Evolutionary conservation across 1,140 invertebrate genomes (phyloP).

Genomic region (Antheraea pernyi): DNA sequence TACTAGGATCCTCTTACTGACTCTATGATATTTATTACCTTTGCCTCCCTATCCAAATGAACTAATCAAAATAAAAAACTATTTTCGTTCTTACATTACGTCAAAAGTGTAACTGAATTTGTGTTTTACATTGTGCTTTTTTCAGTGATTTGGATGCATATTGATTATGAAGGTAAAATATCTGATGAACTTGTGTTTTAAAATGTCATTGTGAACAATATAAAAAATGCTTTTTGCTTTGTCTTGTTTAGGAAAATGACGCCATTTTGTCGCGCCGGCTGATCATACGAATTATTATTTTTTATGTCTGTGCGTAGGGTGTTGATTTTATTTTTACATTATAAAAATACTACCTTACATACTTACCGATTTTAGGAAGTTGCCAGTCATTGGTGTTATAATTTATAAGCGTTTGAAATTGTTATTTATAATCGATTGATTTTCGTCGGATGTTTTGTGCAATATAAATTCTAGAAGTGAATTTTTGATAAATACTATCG

Average conservation of each 20-base stretch:
- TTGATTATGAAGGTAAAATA: constrained; percentile 39
- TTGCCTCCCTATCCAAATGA: constrained; percentile 14
- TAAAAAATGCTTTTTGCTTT: constrained; percentile 29
- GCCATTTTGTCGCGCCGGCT: constrained; percentile 78
- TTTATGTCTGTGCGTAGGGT: constrained; percentile 17
- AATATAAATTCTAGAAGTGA: not conserved
- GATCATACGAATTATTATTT: constrained; percentile 68
- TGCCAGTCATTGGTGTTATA: not conserved
- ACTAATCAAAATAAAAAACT: constrained; percentile 28
- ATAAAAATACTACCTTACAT: not conserved
- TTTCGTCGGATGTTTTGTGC: not conserved
- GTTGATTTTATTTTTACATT: not conserved
- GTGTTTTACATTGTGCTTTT: constrained; percentile 52
- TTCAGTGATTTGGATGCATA: constrained; percentile 39
- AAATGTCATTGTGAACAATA: not conserved
- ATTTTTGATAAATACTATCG: not conserved
- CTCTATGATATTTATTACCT: not conserved
- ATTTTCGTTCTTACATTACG: constrained; percentile 70
- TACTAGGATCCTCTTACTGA: no score
- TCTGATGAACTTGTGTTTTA: constrained; percentile 14
- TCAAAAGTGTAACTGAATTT: constrained; percentile 70
- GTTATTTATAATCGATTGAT: not conserved
- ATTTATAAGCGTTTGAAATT: not conserved
- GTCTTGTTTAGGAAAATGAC: constrained; percentile 70
- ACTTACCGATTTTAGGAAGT: not conserved